Evolutionary conservation across 2,888 invertebrate species (phyloP).

Genomic region (Synanthedon vespiformis): DNA sequence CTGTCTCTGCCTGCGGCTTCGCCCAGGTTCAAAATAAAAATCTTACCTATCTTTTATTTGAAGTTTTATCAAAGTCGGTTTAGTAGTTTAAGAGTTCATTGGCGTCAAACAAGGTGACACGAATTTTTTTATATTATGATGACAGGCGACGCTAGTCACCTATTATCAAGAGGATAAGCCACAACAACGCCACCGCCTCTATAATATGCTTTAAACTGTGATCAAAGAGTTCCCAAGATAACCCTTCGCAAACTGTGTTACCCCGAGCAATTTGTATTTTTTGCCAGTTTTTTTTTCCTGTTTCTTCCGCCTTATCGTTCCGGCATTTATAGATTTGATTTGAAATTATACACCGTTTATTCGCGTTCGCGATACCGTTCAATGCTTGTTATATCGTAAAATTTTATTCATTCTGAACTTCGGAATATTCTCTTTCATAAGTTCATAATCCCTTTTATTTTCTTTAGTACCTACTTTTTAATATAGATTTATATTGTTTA

Average conservation of each 20-base stretch:
- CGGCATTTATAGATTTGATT: conserved; percentile 3
- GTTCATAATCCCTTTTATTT: neutral
- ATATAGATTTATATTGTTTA: neutral
- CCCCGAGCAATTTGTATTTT: neutral
- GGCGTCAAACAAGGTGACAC: too few relatives aligned
- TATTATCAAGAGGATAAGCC: too few relatives aligned
- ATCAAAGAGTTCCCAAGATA: conserved; percentile 12
- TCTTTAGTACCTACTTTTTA: too few relatives aligned
- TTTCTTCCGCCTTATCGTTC: conserved; percentile 4
- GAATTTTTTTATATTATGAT: too few relatives aligned
- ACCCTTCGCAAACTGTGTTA: conserved; percentile 1
- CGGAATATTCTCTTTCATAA: neutral
- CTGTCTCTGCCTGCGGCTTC: too few relatives aligned
- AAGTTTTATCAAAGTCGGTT: too few relatives aligned
- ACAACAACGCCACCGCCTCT: neutral
- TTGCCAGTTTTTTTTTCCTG: neutral
- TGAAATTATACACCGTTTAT: neutral
- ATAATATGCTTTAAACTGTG: conserved; percentile 13
- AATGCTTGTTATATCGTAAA: neutral
- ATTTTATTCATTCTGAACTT: neutral
- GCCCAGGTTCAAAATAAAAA: too few relatives aligned
- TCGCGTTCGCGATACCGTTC: neutral
- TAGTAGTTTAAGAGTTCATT: too few relatives aligned
- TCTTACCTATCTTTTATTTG: too few relatives aligned
- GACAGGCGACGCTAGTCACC: too few relatives aligned